phyloP scores from a whole-genome alignment of 2,113 vertebrate species.

The Osmerus mordax region DNA sequence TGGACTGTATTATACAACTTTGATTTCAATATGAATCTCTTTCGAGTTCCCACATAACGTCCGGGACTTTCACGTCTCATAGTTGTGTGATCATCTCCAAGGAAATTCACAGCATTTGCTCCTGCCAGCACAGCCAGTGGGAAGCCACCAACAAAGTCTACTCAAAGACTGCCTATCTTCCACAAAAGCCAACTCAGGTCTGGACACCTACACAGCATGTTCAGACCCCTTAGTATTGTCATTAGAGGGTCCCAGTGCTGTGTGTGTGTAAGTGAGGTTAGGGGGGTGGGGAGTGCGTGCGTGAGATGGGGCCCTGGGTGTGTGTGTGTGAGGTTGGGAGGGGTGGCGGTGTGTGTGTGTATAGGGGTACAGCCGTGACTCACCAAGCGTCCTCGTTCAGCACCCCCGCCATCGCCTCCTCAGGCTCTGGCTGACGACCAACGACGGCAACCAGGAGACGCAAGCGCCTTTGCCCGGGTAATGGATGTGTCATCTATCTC shows the following conservation, averaged over 20 bases:
- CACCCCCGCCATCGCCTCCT: constrained; percentile 24
- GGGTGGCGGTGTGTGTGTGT: too few species aligned
- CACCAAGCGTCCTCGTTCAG: constrained; percentile 32
- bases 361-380: constrained; percentile 50
- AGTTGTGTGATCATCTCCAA: neutral
- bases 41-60: neutral
- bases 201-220: constrained; percentile 50
- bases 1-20: too few species aligned
- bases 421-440: constrained; percentile 15
- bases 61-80: neutral
- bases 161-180: constrained; percentile 13
- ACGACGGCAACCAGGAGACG: constrained; percentile 17
- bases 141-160: constrained; percentile 26
- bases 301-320: too few species aligned
- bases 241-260: constrained; percentile 26
- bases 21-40: neutral
- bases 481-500: constrained; percentile 29
- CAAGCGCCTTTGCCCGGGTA: neutral
- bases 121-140: constrained; percentile 13
- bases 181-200: constrained; percentile 35
- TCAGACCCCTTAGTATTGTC: constrained; percentile 35
- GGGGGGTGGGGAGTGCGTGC: too few species aligned
- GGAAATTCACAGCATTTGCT: neutral
- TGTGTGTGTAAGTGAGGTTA: too few species aligned
- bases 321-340: too few species aligned